phyloP scores from a whole-genome alignment of 2,888 invertebrate genomes.

The Agrilus cyanescens region DNA sequence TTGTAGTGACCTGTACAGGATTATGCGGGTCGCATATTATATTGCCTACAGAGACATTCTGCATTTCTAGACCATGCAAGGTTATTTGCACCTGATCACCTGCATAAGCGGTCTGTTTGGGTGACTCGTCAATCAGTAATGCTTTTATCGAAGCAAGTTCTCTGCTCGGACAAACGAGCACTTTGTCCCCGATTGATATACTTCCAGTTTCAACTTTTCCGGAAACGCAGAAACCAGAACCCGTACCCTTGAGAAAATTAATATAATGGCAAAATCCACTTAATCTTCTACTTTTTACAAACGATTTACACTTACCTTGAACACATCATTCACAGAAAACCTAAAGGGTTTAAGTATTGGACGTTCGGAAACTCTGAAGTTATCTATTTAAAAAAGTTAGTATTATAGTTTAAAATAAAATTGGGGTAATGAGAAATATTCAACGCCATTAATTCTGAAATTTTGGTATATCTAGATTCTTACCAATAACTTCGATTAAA shows the following conservation, averaged over 20 bases:
- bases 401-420: neutral
- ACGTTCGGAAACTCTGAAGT: constrained; percentile 76
- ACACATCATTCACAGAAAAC: constrained; percentile 88
- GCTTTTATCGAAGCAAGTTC: constrained; percentile 76
- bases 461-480: constrained; percentile 10
- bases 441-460: neutral
- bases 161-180: constrained; percentile 74
- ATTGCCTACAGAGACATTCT: constrained; percentile 75
- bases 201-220: constrained; percentile 89
- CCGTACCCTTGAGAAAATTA: constrained; percentile 47
- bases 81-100: constrained; percentile 86
- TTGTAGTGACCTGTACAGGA: constrained; percentile 69
- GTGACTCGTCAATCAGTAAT: constrained; percentile 56
- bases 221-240: constrained; percentile 80
- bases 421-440: neutral
- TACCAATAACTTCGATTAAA: constrained; percentile 74
- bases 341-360: constrained; percentile 81
- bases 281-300: constrained; percentile 20
- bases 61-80: constrained; percentile 71
- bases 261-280: constrained; percentile 49
- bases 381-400: constrained; percentile 41
- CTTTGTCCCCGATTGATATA: constrained; percentile 73
- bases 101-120: constrained; percentile 71
- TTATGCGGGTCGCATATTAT: constrained; percentile 72
- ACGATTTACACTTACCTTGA: constrained; percentile 75